A percentile compares a stretch with the other conserved stretches of the same genome.
phyloP scores from a whole-genome alignment of 2,797 vertebrate genomes.

The Peromyscus attwateri region DNA sequence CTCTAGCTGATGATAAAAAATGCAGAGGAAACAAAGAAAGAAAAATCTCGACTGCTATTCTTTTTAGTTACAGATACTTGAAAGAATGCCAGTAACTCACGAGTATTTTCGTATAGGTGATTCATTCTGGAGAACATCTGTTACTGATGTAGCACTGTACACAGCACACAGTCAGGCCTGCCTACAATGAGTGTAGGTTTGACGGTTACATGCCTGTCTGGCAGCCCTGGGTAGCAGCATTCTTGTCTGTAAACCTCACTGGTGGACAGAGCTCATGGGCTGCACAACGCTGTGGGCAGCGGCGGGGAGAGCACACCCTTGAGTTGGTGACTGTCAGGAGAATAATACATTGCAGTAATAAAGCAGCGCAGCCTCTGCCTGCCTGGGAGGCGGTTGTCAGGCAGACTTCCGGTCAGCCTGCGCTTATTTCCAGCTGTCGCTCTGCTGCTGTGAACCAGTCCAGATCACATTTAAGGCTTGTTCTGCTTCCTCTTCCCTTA shows the following conservation, averaged over 20 bases:
- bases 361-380: background rate
- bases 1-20: background rate
- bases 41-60: background rate
- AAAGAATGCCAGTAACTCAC: background rate
- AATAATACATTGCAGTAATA: constrained; percentile 71
- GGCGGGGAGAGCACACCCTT: background rate
- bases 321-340: constrained; percentile 45
- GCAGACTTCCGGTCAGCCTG: constrained; percentile 43
- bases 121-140: background rate
- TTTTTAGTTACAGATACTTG: constrained; percentile 16
- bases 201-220: background rate
- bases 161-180: background rate
- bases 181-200: background rate
- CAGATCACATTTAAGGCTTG: constrained; percentile 48
- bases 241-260: background rate
- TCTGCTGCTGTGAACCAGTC: constrained; percentile 1
- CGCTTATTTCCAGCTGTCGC: constrained; percentile 6
- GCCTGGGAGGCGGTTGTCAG: background rate
- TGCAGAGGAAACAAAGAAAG: background rate
- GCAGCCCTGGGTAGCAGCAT: background rate
- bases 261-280: background rate
- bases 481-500: constrained; percentile 51
- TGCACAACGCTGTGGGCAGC: background rate
- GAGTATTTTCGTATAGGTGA: constrained; percentile 33
- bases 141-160: background rate